Conservation (phyloP, 53 echinoderm and acorn worm genomes). For the Holothuria scabra region DNA sequence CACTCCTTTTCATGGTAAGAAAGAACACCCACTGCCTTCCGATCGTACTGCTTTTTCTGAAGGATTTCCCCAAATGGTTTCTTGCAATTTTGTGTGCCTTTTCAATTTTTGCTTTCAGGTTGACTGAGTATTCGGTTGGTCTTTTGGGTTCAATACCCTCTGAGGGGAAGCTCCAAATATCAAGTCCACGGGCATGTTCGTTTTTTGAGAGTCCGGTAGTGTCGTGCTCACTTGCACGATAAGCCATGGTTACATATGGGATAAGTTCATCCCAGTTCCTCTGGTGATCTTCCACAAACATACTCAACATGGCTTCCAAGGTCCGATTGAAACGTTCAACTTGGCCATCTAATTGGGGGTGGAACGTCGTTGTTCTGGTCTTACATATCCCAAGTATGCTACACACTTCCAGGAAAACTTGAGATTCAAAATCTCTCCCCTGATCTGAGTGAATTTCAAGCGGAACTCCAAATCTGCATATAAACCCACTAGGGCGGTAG, state of each 20-base stretch:
- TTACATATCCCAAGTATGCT: background rate
- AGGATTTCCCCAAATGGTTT: constrained; percentile 16
- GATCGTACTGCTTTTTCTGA: constrained; percentile 65
- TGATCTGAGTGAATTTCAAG: constrained; percentile 53
- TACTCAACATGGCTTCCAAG: background rate
- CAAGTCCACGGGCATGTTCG: constrained; percentile 57
- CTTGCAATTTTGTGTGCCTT: constrained; percentile 25
- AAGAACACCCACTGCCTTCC: background rate
- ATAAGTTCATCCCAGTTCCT: constrained; percentile 60
- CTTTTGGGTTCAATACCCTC: too few relatives aligned
- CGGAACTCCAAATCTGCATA: constrained; percentile 27
- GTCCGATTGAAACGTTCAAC: background rate
- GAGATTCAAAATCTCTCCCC: constrained; percentile 54
- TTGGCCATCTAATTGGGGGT: constrained; percentile 2
- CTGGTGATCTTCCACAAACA: constrained; percentile 29
- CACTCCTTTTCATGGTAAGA: constrained; percentile 39
- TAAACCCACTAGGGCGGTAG: background rate
- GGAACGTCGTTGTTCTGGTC: background rate
- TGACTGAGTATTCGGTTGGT: constrained; percentile 23
- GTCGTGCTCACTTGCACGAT: constrained; percentile 60
- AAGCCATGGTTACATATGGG: constrained; percentile 60
- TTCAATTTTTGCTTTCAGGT: constrained; percentile 20
- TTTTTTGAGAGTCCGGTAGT: constrained; percentile 64
- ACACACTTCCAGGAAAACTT: constrained; percentile 48
- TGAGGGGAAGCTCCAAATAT: background rate